Evolutionary conservation across 2,113 vertebrate genomes (phyloP).

Genomic region (Sceloporus tristichus): DNA sequence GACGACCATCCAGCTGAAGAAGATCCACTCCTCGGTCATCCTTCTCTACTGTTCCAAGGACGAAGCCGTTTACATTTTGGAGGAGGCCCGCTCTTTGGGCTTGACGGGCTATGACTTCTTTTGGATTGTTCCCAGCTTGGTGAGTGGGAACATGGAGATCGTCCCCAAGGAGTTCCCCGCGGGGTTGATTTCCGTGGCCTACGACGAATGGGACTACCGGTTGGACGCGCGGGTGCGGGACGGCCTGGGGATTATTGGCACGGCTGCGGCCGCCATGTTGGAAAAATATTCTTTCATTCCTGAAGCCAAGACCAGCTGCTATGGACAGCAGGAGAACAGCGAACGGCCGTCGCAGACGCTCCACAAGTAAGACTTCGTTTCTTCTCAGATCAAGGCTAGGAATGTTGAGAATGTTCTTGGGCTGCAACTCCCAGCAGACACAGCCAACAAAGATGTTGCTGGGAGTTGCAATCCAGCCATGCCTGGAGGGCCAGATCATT

Average conservation of each 20-base stretch:
- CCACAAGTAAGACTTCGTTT: conserved; percentile 87
- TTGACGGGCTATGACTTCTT: conserved; percentile 96
- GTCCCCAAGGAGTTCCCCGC: conserved; percentile 92
- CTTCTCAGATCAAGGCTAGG: too few species aligned
- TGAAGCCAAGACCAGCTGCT: conserved; percentile 92
- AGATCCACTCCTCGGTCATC: conserved; percentile 95
- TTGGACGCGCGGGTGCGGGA: conserved; percentile 91
- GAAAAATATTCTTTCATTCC: conserved; percentile 94
- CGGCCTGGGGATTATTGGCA: conserved; percentile 93
- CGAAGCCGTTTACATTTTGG: conserved; percentile 92
- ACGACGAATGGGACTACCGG: conserved; percentile 97
- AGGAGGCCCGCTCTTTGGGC: conserved; percentile 94
- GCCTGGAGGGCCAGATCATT: too few species aligned
- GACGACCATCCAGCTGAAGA: conserved; percentile 95
- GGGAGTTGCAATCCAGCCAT: too few species aligned
- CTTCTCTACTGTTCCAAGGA: conserved; percentile 97
- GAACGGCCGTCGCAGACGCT: conserved; percentile 89
- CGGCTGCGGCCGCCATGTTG: conserved; percentile 93
- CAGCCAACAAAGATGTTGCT: too few species aligned
- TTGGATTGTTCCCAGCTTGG: conserved; percentile 96
- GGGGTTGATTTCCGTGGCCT: conserved; percentile 95
- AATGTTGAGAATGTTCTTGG: too few species aligned
- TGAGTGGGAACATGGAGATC: conserved; percentile 91
- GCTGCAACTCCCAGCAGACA: too few species aligned
- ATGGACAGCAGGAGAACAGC: conserved; percentile 88